A percentile compares a stretch with the other conserved stretches of the same genome.
Evolutionary conservation across 2,888 invertebrate genomes (phyloP).

Genomic region (Lithosia quadra): DNA sequence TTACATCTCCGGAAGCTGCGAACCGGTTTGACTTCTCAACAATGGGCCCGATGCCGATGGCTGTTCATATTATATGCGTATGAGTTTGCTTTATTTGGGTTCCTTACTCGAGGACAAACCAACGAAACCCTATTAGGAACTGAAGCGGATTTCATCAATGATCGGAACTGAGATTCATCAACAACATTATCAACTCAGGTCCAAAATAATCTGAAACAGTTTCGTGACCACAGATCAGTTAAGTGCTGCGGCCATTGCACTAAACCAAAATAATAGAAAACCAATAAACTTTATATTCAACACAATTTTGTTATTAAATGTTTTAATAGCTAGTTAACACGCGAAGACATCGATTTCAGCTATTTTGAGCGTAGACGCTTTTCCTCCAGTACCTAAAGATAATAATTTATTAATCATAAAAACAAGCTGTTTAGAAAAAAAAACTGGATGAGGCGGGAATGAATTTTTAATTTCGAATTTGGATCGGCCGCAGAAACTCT

Average conservation of each 20-base stretch:
- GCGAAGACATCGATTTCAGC: not conserved
- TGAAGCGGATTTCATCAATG: too few species aligned
- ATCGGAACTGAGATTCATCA: too few species aligned
- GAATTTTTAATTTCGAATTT: too few species aligned
- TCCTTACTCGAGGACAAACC: not conserved
- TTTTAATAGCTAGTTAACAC: not conserved
- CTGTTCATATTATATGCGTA: constrained; percentile 45
- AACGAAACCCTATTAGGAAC: not conserved
- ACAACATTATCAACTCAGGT: too few species aligned
- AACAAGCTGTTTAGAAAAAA: too few species aligned
- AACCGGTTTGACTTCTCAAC: constrained; percentile 73
- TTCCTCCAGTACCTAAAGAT: too few species aligned
- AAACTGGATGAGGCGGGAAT: too few species aligned
- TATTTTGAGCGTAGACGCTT: not conserved
- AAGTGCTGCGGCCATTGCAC: not conserved
- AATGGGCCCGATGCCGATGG: constrained; percentile 55
- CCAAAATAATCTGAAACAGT: not conserved
- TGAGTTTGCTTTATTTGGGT: constrained; percentile 36
- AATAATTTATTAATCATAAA: too few species aligned
- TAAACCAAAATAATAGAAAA: not conserved
- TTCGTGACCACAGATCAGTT: not conserved
- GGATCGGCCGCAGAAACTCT: too few species aligned
- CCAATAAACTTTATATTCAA: not conserved
- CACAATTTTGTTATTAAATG: not conserved
- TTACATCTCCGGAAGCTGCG: constrained; percentile 80